Base-by-base conservation (phyloP, 2,113 vertebrate genomes). In the Ibidorhyncha struthersii region DNA sequence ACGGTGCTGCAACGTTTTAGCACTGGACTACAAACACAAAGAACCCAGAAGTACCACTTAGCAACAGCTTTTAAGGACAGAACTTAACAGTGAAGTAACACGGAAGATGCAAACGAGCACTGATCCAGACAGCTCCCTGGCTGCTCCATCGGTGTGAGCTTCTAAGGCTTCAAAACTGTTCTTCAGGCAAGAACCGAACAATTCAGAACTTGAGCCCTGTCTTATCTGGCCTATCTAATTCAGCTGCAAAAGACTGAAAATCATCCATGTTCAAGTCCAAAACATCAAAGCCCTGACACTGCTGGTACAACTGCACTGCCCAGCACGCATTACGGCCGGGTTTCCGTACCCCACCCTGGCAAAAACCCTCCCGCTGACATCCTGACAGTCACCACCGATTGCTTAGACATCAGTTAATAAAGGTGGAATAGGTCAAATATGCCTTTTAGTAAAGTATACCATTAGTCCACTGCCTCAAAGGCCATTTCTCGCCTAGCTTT, bases 1-100 rank as follows among this genome's bases (percentile, higher is more conserved):
- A 2, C 1, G 16, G 25, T 21, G 36, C 38, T 32, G 36, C 2
- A 17, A 43, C 0, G 0, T 2, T 59, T 14, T 3, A 17, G 5
- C 41, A 3, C 27, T 4, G 32, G 25, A 22, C 18, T 17, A 52
- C 67, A 58, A 63, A n/a, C 3, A 20, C 17, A 26, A 23, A 27
- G 25, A 45, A 3, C 36, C 38, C 72, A 50, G 22, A n/a, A 45
- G 59, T 12, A 62, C 36, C 78, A 73, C 41, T 29, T 5, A 30
- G 41, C 15, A 34, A 26, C 32, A 40, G 65, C 18, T 72, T 29
- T 66, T 15, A 38, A 78, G 58, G 34, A 12, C 14, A 26, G 70
- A 70, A 58, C 38, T 82, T 23, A 13, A 15, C 17, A 49, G 21
- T 6, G 61, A 43, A 50, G 36, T 5, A 22, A 34, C 67, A 34